These are phyloP conservation scores for Lophura nycthemera DNA, from an alignment of 2,113 vertebrate genomes.

Conservation along the genomic window DNA sequence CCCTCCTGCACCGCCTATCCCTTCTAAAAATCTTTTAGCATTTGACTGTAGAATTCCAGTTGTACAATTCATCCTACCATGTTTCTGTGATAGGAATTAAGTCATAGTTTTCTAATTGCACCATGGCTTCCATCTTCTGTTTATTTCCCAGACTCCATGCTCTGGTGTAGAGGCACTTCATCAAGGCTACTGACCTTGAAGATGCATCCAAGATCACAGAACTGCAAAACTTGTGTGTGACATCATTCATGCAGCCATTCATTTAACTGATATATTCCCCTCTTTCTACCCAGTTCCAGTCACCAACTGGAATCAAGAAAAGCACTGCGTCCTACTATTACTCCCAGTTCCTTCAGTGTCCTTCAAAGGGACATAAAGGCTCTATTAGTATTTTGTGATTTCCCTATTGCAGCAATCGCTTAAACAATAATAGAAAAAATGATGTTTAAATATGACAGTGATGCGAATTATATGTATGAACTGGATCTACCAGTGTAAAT, in stretches of 20 bases:
- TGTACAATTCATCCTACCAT: no score
- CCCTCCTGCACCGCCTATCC: no score
- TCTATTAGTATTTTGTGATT: background rate
- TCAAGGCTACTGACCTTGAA: background rate
- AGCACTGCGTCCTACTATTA: background rate
- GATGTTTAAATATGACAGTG: background rate
- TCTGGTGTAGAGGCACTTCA: no score
- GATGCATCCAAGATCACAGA: background rate
- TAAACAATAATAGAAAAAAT: background rate
- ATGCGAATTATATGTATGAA: background rate
- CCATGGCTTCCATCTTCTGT: no score
- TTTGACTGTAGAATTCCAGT: no score
- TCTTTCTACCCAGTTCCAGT: background rate
- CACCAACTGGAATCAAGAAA: background rate
- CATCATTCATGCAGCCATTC: background rate
- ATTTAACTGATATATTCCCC: background rate
- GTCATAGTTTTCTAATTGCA: no score
- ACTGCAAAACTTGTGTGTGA: background rate
- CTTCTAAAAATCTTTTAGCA: no score
- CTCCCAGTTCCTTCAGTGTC: background rate
- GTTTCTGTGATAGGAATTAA: no score
- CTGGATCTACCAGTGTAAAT: background rate
- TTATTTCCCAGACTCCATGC: no score
- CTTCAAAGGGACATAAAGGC: background rate
- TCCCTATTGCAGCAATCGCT: background rate